phyloP scores from a whole-genome alignment of 2,888 invertebrate species.

The Timema cristinae region DNA sequence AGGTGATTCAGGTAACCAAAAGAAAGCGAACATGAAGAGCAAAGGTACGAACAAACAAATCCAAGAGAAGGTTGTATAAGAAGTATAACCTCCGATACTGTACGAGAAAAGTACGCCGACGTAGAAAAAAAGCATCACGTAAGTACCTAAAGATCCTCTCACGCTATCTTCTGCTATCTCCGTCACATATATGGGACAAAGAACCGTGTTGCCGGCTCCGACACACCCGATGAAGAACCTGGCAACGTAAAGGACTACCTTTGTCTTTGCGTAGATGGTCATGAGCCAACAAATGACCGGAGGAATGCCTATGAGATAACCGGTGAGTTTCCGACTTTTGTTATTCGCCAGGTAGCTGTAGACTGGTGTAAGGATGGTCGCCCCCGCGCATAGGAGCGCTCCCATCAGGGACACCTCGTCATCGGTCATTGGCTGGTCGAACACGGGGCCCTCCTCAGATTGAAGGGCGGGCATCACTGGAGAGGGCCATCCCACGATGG shows the following conservation, averaged over 20 bases:
- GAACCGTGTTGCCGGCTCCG: slow-evolving; percentile 52
- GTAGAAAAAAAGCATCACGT: slow-evolving; percentile 46
- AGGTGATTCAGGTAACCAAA: slow-evolving; percentile 58
- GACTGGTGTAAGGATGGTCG: slow-evolving; percentile 48
- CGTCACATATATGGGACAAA: slow-evolving; percentile 57
- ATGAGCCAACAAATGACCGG: slow-evolving; percentile 56
- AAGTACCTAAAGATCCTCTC: slow-evolving; percentile 55
- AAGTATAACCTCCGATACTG: slow-evolving; percentile 49
- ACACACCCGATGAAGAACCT: slow-evolving; percentile 57
- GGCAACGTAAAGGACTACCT: slow-evolving; percentile 48
- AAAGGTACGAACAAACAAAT: slow-evolving; percentile 50
- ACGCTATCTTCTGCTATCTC: slow-evolving; percentile 60
- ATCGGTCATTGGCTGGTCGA: slow-evolving; percentile 45
- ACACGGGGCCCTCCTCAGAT: slow-evolving; percentile 37
- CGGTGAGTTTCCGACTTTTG: slow-evolving; percentile 53
- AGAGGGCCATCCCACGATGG: slow-evolving; percentile 26
- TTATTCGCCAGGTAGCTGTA: slow-evolving; percentile 49
- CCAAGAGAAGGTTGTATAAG: slow-evolving; percentile 51
- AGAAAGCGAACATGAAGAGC: slow-evolving; percentile 47
- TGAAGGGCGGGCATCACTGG: slow-evolving; percentile 40
- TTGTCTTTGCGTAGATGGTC: slow-evolving; percentile 49
- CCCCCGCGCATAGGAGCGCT: slow-evolving; percentile 54
- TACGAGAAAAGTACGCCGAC: slow-evolving; percentile 51
- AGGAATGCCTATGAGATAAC: slow-evolving; percentile 52
- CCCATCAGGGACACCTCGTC: slow-evolving; percentile 53